Evolutionary conservation across 2,113 vertebrate species (phyloP).

Genomic region (Barnardius zonarius): DNA sequence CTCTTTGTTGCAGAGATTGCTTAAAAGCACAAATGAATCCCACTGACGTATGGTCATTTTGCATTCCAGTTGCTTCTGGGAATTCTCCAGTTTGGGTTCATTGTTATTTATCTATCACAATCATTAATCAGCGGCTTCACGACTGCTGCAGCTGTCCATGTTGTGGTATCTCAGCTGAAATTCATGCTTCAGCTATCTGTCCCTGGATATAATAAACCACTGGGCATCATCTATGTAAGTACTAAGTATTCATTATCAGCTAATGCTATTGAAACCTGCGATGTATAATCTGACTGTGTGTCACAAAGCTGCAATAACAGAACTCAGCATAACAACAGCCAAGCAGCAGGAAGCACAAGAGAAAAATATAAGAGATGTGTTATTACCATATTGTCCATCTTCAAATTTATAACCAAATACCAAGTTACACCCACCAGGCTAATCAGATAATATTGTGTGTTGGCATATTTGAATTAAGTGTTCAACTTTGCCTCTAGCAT

Average conservation of each 20-base stretch:
- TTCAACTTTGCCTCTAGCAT: background rate
- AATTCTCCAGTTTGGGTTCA: slow-evolving; percentile 85
- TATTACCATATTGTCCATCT: background rate
- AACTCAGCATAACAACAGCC: background rate
- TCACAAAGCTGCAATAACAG: background rate
- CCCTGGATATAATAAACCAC: slow-evolving; percentile 75
- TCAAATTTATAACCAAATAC: background rate
- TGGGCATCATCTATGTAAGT: slow-evolving; percentile 89
- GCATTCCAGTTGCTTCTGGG: slow-evolving; percentile 85
- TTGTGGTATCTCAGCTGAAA: slow-evolving; percentile 94
- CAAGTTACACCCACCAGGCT: background rate
- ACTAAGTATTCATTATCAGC: background rate
- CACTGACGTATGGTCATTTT: background rate
- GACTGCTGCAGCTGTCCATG: slow-evolving; percentile 90
- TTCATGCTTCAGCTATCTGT: slow-evolving; percentile 88
- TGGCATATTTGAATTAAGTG: background rate
- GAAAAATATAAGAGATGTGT: background rate
- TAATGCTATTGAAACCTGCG: background rate
- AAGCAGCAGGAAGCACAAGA: background rate
- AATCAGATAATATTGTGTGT: background rate
- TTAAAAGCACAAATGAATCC: background rate
- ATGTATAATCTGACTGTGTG: background rate
- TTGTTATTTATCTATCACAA: slow-evolving; percentile 93
- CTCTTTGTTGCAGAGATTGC: background rate
- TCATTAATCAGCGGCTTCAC: slow-evolving; percentile 93